A percentile compares a stretch with the other conserved stretches of the same genome.
Evolutionary conservation across 53 echinoderm and acorn worm genomes (phyloP).

Genomic region (Antedon mediterranea): DNA sequence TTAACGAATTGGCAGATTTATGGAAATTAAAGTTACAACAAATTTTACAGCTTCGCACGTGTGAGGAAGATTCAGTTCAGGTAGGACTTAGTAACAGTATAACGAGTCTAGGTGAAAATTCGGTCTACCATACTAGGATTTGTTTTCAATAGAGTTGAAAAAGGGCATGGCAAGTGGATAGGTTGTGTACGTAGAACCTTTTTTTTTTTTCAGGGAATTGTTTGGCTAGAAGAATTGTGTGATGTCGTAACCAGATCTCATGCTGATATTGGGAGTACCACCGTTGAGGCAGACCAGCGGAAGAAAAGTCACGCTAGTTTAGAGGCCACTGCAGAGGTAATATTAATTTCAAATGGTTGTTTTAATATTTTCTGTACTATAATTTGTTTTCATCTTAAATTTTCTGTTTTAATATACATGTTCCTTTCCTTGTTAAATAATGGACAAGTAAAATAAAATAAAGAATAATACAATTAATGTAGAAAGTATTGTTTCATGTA

Average conservation of each 20-base stretch:
- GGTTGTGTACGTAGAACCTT: too few species aligned
- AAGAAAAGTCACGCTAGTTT: slow-evolving; percentile 67
- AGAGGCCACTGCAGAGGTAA: slow-evolving; percentile 83
- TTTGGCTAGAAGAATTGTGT: slow-evolving; percentile 75
- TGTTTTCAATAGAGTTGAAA: too few species aligned
- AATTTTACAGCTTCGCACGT: slow-evolving; percentile 69
- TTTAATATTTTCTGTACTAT: background rate
- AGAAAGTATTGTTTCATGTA: background rate
- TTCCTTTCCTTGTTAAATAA: too few species aligned
- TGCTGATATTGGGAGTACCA: slow-evolving; percentile 52
- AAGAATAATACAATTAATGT: too few species aligned
- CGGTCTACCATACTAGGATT: too few species aligned
- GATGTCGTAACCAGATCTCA: slow-evolving; percentile 68
- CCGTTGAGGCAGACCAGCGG: slow-evolving; percentile 61
- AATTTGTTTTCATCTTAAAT: background rate
- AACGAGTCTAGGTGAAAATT: background rate
- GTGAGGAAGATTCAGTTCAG: slow-evolving; percentile 95
- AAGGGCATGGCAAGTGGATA: too few species aligned
- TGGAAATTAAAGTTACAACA: slow-evolving; percentile 73
- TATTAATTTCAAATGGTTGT: background rate
- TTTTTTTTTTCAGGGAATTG: slow-evolving; percentile 50
- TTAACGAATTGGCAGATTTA: slow-evolving; percentile 66
- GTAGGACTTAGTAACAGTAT: slow-evolving; percentile 30
- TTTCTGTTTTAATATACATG: too few species aligned
- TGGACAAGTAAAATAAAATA: too few species aligned